Percentiles rank a stretch among this genome's conserved stretches.
Conservation (phyloP, 1,140 invertebrate species). For the Cheumatopsyche charites region DNA sequence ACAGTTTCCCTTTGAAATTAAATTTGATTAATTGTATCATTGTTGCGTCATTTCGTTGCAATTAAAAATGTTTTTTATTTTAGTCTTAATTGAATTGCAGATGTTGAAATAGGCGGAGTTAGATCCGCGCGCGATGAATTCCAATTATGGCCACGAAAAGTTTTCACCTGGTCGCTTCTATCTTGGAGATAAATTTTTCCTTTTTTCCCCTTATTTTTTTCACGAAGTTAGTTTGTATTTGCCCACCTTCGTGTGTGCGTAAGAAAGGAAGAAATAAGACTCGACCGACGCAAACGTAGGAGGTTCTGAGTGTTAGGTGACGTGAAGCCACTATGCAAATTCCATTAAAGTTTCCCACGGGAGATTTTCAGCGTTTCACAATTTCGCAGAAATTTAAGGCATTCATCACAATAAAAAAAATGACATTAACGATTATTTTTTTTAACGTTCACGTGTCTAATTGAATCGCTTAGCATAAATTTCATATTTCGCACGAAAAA, state of each 20-base stretch:
- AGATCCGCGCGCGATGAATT: slow-evolving; percentile 18
- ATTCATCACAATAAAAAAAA: slow-evolving; percentile 1
- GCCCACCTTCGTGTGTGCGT: no score
- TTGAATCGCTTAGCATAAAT: no score
- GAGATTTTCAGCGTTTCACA: slow-evolving; percentile 6
- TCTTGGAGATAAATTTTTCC: slow-evolving; percentile 2
- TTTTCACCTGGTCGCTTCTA: slow-evolving; percentile 29
- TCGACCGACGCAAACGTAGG: neutral
- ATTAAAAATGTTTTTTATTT: no score
- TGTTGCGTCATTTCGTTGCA: neutral
- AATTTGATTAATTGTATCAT: no score
- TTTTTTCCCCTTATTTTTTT: neutral
- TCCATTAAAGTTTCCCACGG: slow-evolving; percentile 27
- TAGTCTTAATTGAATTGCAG: no score
- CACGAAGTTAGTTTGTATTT: neutral
- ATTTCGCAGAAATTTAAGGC: neutral
- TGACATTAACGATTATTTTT: no score
- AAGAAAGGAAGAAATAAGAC: neutral
- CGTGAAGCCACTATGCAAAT: slow-evolving; percentile 13
- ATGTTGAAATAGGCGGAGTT: no score
- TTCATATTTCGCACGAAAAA: no score
- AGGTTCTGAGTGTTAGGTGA: slow-evolving; percentile 13
- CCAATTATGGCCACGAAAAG: slow-evolving; percentile 25
- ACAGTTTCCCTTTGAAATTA: no score
- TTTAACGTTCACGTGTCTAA: neutral